Base-by-base conservation (phyloP, 2,888 invertebrate species). In the Epiperipatus broadwayi region DNA sequence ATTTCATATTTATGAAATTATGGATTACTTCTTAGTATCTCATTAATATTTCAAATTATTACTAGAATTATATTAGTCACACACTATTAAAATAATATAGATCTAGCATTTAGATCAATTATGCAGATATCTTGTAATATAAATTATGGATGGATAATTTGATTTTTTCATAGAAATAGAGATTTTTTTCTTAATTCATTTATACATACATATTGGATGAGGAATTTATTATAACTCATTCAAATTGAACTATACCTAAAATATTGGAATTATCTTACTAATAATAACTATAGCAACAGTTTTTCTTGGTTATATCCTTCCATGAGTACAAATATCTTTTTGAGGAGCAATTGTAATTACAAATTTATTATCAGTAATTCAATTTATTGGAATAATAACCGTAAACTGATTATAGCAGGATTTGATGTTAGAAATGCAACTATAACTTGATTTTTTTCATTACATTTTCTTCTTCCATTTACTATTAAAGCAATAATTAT, bases 261-360 rank as follows among this genome's bases (percentile, higher is more conserved):
- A 65, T 50, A 49, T 68, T 1, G 77, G 77, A 37, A 61, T 72
- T 35, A 60, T 72, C 42, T 67, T 78, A 54, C 56, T 76, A 59
- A 68, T 78, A 49, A 37, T 71, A 55, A 57, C 69, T 45, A 78
- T 78, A 69, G 70, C 60, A 52, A 72, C 75, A 34, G 75, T 75
- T 16, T 79, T 79, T 57, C 61, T 78, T 65, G 78, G 77, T 0
- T 79, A 79, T 64, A 74, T 78, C 0, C 46, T 77, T 51, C 75
- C 75, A 1, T 77, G 77, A 60, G 76, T 76, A 5, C 76, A 78
- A 72, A 78, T 78, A 69, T 77, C 75, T 1, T 78, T 74, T 56
- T 78, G 77, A 68, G 75, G 75, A 2, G 75, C 76, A 0, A 76
- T 75, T 27, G 75, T 78, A n/a, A 77, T 77, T 70, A 75, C 74